Conservation (phyloP, 1,140 invertebrate species). For the Copidosoma floridanum region DNA sequence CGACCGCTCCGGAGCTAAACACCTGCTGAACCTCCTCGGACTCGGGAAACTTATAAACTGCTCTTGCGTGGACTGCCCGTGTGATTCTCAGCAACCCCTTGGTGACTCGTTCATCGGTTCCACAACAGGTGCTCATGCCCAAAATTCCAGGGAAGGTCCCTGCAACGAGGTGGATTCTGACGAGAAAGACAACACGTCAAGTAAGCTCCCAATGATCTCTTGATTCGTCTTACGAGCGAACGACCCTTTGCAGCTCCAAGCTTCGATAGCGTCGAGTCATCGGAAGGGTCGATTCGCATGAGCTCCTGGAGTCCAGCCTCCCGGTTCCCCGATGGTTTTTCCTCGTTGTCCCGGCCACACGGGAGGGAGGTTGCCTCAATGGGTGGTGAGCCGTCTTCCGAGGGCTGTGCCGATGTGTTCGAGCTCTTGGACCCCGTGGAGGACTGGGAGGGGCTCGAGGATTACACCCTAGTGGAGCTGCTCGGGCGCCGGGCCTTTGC, state of each 20-base stretch:
- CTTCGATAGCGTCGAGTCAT: not conserved
- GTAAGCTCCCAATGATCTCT: too few species aligned
- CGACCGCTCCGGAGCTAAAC: not conserved
- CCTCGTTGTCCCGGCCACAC: not conserved
- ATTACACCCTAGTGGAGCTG: slow-evolving; percentile 30
- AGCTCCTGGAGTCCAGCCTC: too few species aligned
- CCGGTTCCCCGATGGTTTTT: not conserved
- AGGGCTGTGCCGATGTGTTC: slow-evolving; percentile 22
- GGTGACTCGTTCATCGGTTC: too few species aligned
- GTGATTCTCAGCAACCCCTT: too few species aligned
- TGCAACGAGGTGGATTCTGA: too few species aligned
- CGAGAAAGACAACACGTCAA: too few species aligned
- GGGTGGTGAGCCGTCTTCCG: slow-evolving; percentile 3
- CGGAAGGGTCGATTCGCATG: too few species aligned
- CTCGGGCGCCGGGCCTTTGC: slow-evolving; percentile 30
- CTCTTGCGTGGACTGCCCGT: too few species aligned
- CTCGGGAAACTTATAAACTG: not conserved
- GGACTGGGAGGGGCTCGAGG: slow-evolving; percentile 28
- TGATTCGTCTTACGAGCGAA: too few species aligned
- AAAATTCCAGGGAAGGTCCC: too few species aligned
- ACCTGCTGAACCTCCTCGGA: slow-evolving; percentile 12
- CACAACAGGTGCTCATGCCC: too few species aligned
- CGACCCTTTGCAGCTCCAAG: not conserved
- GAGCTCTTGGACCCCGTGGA: slow-evolving; percentile 19
- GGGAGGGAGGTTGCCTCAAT: too few species aligned